Evolutionary conservation across 2,797 vertebrate species (phyloP).

Genomic region (Urophycis tenuis): DNA sequence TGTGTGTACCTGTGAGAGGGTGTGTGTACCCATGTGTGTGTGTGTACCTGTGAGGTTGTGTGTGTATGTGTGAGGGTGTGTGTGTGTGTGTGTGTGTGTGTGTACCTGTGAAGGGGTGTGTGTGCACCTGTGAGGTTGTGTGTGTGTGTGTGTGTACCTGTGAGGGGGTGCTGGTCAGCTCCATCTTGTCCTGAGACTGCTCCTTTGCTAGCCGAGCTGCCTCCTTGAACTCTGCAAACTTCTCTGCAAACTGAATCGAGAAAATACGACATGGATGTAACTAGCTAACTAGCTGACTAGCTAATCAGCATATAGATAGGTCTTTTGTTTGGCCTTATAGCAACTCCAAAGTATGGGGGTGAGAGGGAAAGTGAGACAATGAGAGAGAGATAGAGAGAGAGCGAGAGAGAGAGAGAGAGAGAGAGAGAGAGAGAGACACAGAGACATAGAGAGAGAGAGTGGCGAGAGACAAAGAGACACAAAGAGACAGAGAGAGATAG

Average conservation of each 20-base stretch:
- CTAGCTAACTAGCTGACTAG: too few relatives aligned
- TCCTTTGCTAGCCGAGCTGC: constrained; percentile 93
- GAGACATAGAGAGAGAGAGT: too few relatives aligned
- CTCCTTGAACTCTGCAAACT: constrained; percentile 98
- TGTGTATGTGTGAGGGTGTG: background rate
- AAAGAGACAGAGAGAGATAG: background rate
- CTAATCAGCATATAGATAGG: too few relatives aligned
- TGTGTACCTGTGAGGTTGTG: background rate
- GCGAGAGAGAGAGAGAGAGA: background rate
- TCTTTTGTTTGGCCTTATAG: background rate
- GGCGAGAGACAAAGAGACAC: background rate
- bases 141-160: constrained; percentile 71
- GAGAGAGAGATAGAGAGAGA: background rate
- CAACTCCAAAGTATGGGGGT: too few relatives aligned
- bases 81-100: background rate
- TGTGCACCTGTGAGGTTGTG: background rate
- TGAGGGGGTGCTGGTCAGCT: constrained; percentile 90
- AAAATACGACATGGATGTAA: too few relatives aligned
- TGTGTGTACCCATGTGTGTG: constrained; percentile 37
- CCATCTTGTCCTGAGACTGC: constrained; percentile 98
- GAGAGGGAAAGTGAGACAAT: background rate
- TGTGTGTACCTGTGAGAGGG: constrained; percentile 83
- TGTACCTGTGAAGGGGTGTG: background rate
- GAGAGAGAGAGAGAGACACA: background rate
- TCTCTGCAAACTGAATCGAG: constrained; percentile 86